Evolutionary conservation across 2,888 invertebrate genomes (phyloP).

Genomic region (Crematogaster levior): DNA sequence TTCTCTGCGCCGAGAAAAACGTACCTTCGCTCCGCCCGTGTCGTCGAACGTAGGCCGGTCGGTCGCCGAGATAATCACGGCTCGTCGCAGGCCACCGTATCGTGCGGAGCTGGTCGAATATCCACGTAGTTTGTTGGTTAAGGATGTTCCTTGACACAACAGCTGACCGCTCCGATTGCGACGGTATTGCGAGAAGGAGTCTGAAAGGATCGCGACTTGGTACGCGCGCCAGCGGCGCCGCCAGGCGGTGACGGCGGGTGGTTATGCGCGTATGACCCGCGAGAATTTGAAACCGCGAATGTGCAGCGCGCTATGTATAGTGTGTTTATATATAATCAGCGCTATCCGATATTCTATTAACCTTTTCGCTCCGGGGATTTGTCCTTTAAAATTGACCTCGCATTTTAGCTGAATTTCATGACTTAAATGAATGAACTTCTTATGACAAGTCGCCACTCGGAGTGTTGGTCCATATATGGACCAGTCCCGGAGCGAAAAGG

Average conservation of each 20-base stretch:
- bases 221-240: not conserved
- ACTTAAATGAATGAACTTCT: too few relatives aligned
- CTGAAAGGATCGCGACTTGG: not conserved
- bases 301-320: not conserved
- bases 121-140: conserved; percentile 75
- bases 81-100: conserved; percentile 18
- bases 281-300: not conserved
- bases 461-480: too few relatives aligned
- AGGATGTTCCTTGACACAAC: conserved; percentile 76
- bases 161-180: conserved; percentile 70
- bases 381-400: too few relatives aligned
- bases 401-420: too few relatives aligned
- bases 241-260: too few relatives aligned
- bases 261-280: not conserved
- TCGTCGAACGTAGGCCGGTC: conserved; percentile 5
- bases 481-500: too few relatives aligned
- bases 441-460: too few relatives aligned
- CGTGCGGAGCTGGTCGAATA: conserved; percentile 55
- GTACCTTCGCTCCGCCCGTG: conserved; percentile 62
- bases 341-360: too few relatives aligned
- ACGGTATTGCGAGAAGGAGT: conserved; percentile 36
- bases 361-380: too few relatives aligned
- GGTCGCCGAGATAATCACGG: conserved; percentile 12
- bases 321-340: not conserved
- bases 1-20: conserved; percentile 24